Conservation (phyloP, 2,113 vertebrate species). For the Ovibos moschatus region DNA sequence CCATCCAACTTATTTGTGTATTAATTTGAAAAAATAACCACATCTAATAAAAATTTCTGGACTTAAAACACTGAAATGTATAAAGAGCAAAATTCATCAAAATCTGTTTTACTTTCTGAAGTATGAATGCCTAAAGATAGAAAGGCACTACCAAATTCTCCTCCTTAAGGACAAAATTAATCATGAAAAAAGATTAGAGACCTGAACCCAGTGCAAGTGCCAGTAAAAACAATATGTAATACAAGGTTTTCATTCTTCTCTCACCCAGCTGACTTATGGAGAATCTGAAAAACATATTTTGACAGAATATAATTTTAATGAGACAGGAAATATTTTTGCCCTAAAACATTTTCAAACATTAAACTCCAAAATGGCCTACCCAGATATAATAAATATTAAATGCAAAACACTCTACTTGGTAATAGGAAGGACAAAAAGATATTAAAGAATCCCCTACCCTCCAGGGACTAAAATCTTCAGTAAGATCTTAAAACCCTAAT, state of each 20-base stretch:
- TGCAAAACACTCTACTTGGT: not conserved
- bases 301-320: not conserved
- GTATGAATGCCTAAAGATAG: not conserved
- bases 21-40: slow-evolving; percentile 9
- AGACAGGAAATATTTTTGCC: not conserved
- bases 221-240: not conserved
- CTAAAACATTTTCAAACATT: not conserved
- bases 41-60: not conserved
- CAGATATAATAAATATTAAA: not conserved
- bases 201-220: not conserved
- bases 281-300: not conserved
- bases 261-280: not conserved
- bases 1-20: not conserved
- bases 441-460: not conserved
- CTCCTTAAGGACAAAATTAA: slow-evolving; percentile 10
- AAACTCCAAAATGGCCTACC: not conserved
- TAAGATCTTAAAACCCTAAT: not conserved
- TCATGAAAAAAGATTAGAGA: not conserved
- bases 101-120: not conserved
- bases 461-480: not conserved
- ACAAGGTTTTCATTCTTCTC: not conserved
- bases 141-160: slow-evolving; percentile 1
- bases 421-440: not conserved
- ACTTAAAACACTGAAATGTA: not conserved
- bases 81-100: not conserved